Base-by-base conservation (phyloP, 2,113 vertebrate species). In the Grantiella picta region DNA sequence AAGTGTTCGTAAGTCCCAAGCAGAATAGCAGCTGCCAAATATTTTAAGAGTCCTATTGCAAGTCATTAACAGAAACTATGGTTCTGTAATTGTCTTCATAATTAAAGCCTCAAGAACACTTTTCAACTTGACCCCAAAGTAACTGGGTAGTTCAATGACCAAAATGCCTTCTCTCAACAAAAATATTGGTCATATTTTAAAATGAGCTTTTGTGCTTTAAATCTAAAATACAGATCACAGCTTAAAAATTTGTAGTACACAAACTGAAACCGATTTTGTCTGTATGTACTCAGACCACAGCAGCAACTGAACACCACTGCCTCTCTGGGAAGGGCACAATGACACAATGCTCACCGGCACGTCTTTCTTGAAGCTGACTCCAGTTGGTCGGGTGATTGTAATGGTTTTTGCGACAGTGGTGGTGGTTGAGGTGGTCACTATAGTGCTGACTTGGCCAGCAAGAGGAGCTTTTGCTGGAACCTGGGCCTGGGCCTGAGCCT, bases 321-420 rank as follows among this genome's bases (percentile, higher is more conserved):
- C 27, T 24, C 44, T 59, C 59, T 56, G 35, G 35, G 20, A 61
- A 85, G 27, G 18, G 14, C 61, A 64, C 61, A 49, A 35, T 7
- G 25, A 72, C 36, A 63, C 19, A 57, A 68, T 40, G 96, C 99
- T 99, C 97, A 99, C 99, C 83, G 99, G 99, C 92, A 99, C 99
- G 35, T 99, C 99, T 95, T 99, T 99, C 98, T 99, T 99, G 97
- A 99, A 99, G 98, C 98, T 99, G 97, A 99, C 99, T 95, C 99
- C 97, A 7, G 99, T 99, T 36, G 99, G 99, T 80, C 99, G 98
- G 60, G 99, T 98, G 96, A 99, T 99, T 73, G 99, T 99, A 82
- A 99, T 98, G n/a, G 99, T 99, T 98, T 99, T 99, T 86, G 99
- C 98, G 79, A 98, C 98, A 3, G 99, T 99, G 95, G 99, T 99